phyloP scores from a whole-genome alignment of 2,797 vertebrate species.

The Holocentrus rufus region DNA sequence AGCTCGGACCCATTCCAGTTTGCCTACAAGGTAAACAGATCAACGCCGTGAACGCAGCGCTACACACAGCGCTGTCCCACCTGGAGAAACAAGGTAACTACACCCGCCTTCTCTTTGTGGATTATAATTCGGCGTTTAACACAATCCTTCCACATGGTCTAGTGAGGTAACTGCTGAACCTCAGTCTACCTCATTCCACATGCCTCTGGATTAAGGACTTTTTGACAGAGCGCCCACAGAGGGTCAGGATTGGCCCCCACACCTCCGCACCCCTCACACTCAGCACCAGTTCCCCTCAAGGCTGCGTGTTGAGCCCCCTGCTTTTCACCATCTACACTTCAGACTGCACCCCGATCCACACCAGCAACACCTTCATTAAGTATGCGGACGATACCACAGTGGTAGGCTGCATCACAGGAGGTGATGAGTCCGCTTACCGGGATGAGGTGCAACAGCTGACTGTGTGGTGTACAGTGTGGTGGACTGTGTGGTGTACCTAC shows the following conservation, averaged over 20 bases:
- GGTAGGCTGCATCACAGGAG: neutral
- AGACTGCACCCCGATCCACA: neutral
- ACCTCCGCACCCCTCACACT: neutral
- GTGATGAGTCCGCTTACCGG: neutral
- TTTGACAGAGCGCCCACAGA: neutral
- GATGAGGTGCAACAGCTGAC: neutral
- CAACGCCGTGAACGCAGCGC: neutral
- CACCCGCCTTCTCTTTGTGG: neutral
- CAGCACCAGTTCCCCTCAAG: neutral
- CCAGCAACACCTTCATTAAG: neutral
- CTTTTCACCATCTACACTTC: neutral
- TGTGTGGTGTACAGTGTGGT: neutral
- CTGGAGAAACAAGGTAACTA: neutral
- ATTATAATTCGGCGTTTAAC: neutral
- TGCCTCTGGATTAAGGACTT: neutral
- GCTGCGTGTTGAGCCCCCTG: neutral
- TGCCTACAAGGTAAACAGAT: neutral
- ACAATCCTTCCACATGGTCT: neutral
- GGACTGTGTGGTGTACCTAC: too few relatives aligned
- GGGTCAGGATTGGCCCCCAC: neutral
- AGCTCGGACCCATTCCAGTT: neutral
- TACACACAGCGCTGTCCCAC: neutral
- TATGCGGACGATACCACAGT: neutral
- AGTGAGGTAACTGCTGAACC: neutral
- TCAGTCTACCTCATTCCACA: neutral